phyloP scores from a whole-genome alignment of 2,797 vertebrate species.

The Mallotus villosus region DNA sequence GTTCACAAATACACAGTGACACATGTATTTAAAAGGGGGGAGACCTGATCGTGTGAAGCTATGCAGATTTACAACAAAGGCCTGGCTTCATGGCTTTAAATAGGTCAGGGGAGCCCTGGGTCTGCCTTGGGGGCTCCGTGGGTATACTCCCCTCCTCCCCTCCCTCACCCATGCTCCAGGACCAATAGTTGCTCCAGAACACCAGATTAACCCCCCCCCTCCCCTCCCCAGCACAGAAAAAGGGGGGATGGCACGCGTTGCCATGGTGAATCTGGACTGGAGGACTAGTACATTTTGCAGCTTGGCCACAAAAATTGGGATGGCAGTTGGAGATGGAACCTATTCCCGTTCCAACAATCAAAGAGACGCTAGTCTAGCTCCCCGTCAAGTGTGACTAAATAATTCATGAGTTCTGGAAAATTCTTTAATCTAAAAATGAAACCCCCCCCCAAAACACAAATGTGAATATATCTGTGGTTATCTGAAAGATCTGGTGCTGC shows the following conservation, averaged over 20 bases:
- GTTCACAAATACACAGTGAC: no score
- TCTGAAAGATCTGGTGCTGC: constrained; percentile 10
- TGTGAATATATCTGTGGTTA: constrained; percentile 15
- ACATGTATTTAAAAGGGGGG: neutral
- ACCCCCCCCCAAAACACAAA: constrained; percentile 38
- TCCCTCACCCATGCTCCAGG: neutral
- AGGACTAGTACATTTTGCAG: constrained; percentile 51
- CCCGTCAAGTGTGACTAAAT: constrained; percentile 42
- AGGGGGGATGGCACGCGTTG: constrained; percentile 56
- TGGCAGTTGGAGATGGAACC: constrained; percentile 17
- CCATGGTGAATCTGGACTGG: constrained; percentile 66
- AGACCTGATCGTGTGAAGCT: neutral
- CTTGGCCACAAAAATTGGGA: constrained; percentile 23
- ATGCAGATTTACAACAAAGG: neutral
- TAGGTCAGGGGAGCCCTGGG: neutral
- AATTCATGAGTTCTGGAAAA: constrained; percentile 54
- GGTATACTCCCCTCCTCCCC: neutral
- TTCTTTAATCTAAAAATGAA: constrained; percentile 39
- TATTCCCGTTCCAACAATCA: constrained; percentile 31
- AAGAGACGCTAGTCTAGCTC: constrained; percentile 42
- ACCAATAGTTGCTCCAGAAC: constrained; percentile 67
- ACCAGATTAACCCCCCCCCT: constrained; percentile 61
- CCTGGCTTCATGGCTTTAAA: neutral
- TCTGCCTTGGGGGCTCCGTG: neutral
- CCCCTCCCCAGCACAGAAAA: constrained; percentile 19